Percentiles rank a stretch among this genome's conserved stretches.
Evolutionary conservation across 1,140 invertebrate genomes (phyloP).

Genomic region (Drosophila grimshawi): DNA sequence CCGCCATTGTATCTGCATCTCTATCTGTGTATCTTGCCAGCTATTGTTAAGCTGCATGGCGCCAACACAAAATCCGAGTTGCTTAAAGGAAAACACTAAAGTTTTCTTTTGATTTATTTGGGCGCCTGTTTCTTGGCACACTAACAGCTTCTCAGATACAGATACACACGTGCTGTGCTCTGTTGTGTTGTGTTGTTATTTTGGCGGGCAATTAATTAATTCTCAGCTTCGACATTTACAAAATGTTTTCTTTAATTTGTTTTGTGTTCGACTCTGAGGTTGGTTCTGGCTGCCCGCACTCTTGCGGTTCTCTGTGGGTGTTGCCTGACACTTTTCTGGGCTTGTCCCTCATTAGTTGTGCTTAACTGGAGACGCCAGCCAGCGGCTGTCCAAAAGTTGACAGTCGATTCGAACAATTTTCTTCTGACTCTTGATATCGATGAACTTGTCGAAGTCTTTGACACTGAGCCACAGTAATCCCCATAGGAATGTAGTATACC

Average conservation of each 20-base stretch:
- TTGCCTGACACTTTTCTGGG: constrained; percentile 76
- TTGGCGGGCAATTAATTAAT: constrained; percentile 69
- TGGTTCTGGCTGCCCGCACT: constrained; percentile 14
- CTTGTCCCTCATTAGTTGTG: constrained; percentile 77
- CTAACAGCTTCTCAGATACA: constrained; percentile 26
- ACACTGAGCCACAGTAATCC: constrained; percentile 26
- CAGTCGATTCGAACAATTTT: constrained; percentile 27
- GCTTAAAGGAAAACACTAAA: constrained; percentile 26
- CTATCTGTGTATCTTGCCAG: constrained; percentile 35
- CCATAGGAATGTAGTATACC: constrained; percentile 23
- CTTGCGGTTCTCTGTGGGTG: constrained; percentile 60
- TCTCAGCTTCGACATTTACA: constrained; percentile 76
- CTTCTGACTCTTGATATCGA: constrained; percentile 18
- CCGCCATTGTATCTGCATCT: constrained; percentile 16
- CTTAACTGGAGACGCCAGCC: constrained; percentile 55
- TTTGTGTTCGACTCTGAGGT: constrained; percentile 42
- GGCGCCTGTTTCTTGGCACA: constrained; percentile 63
- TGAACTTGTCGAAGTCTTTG: constrained; percentile 28
- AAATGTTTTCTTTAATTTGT: constrained; percentile 82
- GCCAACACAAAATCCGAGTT: constrained; percentile 49
- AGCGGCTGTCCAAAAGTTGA: constrained; percentile 31
- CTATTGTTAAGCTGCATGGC: constrained; percentile 69
- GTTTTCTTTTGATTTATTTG: constrained; percentile 73
- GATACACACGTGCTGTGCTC: constrained; percentile 30
- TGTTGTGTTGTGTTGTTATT: constrained; percentile 37